These are phyloP conservation scores for Dryas iulia DNA, from an alignment of 1,140 invertebrate genomes.

Conservation along the genomic window DNA sequence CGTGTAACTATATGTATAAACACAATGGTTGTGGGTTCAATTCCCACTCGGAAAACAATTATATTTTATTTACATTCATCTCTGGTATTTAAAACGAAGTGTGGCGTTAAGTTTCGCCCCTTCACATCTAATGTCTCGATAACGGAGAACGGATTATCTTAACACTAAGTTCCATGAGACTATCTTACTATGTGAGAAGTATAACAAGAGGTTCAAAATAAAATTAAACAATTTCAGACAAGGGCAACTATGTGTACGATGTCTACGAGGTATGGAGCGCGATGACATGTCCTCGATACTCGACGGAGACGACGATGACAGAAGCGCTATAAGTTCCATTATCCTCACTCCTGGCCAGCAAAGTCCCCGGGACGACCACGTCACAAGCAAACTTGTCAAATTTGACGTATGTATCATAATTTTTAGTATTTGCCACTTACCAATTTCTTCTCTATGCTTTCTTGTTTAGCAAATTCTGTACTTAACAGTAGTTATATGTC, in stretches of 20 bases:
- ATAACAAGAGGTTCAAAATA: not conserved
- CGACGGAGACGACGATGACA: conserved; percentile 87
- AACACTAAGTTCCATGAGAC: no score
- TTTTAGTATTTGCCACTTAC: conserved; percentile 25
- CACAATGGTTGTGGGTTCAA: no score
- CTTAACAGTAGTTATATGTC: conserved; percentile 24
- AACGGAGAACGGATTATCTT: no score
- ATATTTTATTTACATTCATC: no score
- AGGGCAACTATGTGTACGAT: conserved; percentile 89
- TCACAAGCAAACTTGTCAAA: conserved; percentile 72
- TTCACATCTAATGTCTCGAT: no score
- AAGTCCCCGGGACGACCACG: conserved; percentile 67
- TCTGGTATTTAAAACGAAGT: no score
- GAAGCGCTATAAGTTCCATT: conserved; percentile 84
- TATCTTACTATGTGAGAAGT: no score
- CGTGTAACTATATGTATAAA: no score
- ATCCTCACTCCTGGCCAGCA: conserved; percentile 64
- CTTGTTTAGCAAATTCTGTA: conserved; percentile 4
- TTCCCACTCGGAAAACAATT: no score
- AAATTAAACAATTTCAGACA: conserved; percentile 79
- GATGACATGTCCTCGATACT: conserved; percentile 86
- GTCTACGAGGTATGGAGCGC: conserved; percentile 84
- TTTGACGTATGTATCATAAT: conserved; percentile 65
- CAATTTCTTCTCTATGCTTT: conserved; percentile 15
- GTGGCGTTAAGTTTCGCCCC: no score